phyloP scores from a whole-genome alignment of 1,140 invertebrate genomes.

The Sarcophaga peregrina region DNA sequence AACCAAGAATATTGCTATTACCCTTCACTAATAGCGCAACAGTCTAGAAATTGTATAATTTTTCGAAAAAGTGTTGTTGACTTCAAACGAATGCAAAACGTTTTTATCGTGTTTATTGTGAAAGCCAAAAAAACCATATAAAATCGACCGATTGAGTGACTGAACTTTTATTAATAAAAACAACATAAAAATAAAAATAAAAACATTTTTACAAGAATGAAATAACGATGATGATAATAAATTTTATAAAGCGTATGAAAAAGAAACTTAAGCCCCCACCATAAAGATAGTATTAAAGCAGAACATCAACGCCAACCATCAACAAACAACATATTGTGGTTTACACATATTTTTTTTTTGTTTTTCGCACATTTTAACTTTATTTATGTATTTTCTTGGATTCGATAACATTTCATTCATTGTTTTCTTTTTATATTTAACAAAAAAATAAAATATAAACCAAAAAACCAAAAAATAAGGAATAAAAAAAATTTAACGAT shows the following conservation, averaged over 20 bases:
- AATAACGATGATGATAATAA: background rate
- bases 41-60: conserved; percentile 2
- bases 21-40: background rate
- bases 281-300: background rate
- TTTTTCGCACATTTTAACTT: background rate
- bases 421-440: background rate
- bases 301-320: background rate
- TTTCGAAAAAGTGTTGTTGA: background rate
- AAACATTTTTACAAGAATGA: background rate
- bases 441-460: too few species aligned
- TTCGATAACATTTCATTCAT: background rate
- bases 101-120: too few species aligned
- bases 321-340: background rate
- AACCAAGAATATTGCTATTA: background rate
- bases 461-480: too few species aligned
- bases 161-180: too few species aligned
- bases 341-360: background rate
- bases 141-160: too few species aligned
- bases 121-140: too few species aligned
- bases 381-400: too few species aligned
- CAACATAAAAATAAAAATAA: too few species aligned
- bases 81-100: too few species aligned
- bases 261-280: background rate
- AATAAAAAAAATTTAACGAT: background rate
- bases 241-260: conserved; percentile 5